Evolutionary conservation across 1,140 invertebrate species (phyloP).

Genomic region (Zaprionus lachaisei): DNA sequence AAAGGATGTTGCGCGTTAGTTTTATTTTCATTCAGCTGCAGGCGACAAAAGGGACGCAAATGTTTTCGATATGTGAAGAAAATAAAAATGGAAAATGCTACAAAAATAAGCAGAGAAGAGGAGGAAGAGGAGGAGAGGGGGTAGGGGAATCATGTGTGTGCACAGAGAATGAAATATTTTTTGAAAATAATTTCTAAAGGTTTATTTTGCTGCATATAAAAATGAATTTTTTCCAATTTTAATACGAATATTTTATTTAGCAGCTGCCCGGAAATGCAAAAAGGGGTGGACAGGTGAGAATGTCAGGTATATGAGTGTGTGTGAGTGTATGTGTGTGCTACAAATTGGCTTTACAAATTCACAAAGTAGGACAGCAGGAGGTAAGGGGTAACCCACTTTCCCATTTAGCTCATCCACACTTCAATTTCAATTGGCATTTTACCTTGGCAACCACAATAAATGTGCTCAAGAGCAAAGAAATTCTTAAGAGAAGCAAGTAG

Average conservation of each 20-base stretch:
- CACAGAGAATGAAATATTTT: constrained; percentile 28
- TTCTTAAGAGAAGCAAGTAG: constrained; percentile 59
- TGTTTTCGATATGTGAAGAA: constrained; percentile 13
- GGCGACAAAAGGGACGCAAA: constrained; percentile 14
- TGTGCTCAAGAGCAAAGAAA: constrained; percentile 74
- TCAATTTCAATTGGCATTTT: constrained; percentile 80
- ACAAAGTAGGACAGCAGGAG: constrained; percentile 11
- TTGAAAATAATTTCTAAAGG: constrained; percentile 24
- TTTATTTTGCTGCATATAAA: constrained; percentile 23
- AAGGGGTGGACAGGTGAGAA: constrained; percentile 5
- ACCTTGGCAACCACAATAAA: constrained; percentile 69
- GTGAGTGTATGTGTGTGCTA: constrained; percentile 23
- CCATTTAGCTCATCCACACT: constrained; percentile 65
- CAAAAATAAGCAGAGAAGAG: background rate
- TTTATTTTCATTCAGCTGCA: constrained; percentile 4
- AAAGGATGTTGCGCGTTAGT: background rate
- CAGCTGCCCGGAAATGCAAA: constrained; percentile 48
- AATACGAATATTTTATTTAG: constrained; percentile 48
- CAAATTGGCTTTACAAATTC: constrained; percentile 76
- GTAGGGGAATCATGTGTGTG: constrained; percentile 6
- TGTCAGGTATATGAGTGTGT: background rate
- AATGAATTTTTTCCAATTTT: constrained; percentile 44
- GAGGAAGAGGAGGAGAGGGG: background rate
- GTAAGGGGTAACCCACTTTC: background rate
- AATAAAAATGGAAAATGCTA: constrained; percentile 1